Evolutionary conservation across 2,113 vertebrate species (phyloP).

Genomic region (Rhodinocichla rosea): DNA sequence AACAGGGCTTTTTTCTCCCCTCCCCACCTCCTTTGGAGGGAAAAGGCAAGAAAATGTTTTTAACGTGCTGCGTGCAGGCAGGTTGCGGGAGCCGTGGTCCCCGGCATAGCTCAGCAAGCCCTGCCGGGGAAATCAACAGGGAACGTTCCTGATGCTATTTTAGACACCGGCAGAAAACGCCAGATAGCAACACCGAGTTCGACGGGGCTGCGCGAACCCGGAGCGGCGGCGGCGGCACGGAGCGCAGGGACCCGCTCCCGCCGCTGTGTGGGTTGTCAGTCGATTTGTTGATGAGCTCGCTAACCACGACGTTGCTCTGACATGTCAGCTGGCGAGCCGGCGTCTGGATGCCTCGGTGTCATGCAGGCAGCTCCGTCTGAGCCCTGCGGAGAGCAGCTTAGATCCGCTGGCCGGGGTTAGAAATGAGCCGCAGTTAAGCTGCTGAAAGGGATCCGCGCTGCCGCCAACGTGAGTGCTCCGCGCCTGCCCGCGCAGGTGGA

Average conservation of each 20-base stretch:
- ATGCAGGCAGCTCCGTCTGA: not conserved
- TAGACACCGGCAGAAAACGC: slow-evolving; percentile 28
- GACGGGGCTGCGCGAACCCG: not conserved
- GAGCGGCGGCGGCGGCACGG: not conserved
- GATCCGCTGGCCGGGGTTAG: not conserved
- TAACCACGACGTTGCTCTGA: not conserved
- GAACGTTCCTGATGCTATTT: slow-evolving; percentile 51
- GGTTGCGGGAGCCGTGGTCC: not conserved
- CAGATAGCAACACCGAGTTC: not conserved
- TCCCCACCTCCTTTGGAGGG: not conserved
- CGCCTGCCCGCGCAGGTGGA: not conserved
- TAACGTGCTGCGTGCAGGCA: not conserved
- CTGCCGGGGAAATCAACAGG: not conserved
- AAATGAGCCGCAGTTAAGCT: not conserved
- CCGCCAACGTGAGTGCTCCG: slow-evolving; percentile 16
- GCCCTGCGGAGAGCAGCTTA: not conserved
- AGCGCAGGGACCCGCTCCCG: not conserved
- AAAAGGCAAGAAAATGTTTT: not conserved
- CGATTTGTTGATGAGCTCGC: not conserved
- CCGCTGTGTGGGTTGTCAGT: not conserved
- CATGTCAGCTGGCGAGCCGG: not conserved
- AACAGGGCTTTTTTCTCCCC: not conserved
- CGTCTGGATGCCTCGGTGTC: not conserved
- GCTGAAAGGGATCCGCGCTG: slow-evolving; percentile 15
- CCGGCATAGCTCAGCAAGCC: not conserved